Conservation (phyloP, 2,113 vertebrate genomes). For the Cervus canadensis region DNA sequence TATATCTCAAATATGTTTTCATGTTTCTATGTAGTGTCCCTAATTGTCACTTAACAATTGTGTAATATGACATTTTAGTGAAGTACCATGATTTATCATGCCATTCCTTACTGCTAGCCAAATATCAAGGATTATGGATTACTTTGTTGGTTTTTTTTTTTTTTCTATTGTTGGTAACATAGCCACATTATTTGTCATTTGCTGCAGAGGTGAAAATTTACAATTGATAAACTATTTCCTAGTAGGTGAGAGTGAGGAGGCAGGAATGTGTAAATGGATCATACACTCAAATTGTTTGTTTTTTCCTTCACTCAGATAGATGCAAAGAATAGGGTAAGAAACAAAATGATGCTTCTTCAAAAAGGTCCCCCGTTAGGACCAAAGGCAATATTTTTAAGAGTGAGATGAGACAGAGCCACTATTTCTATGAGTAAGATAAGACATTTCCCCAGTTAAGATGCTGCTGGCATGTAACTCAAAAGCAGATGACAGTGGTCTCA, state of each 20-base stretch:
- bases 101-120: neutral
- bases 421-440: neutral
- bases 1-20: conserved; percentile 6
- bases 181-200: neutral
- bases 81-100: neutral
- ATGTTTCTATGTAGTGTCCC: neutral
- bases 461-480: neutral
- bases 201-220: neutral
- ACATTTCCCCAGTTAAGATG: neutral
- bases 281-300: neutral
- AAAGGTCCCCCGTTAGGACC: neutral
- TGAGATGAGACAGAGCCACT: neutral
- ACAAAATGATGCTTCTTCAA: neutral
- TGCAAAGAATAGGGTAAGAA: neutral
- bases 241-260: neutral
- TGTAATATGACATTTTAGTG: neutral
- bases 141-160: neutral
- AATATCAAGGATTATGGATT: neutral
- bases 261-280: neutral
- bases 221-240: neutral
- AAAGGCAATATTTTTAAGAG: neutral
- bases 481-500: neutral
- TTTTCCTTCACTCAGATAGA: neutral
- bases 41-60: neutral
- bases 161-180: neutral